Percentiles rank a stretch among this genome's conserved stretches.
phyloP scores from a whole-genome alignment of 2,888 invertebrate species.

The Cantharis lateralis region DNA sequence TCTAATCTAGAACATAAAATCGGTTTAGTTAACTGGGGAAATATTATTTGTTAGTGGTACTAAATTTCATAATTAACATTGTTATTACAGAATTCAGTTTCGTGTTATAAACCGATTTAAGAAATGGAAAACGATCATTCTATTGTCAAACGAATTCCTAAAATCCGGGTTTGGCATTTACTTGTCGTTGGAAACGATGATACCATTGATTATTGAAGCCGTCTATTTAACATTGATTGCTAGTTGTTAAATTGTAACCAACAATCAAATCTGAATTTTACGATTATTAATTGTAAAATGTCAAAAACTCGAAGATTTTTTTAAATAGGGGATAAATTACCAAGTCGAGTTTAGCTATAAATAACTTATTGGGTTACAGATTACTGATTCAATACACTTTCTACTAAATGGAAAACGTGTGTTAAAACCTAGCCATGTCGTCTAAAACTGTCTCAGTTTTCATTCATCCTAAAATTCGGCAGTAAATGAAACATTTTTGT shows the following conservation, averaged over 20 bases:
- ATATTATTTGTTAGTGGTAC: not conserved
- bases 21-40: not conserved
- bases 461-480: slow-evolving; percentile 17
- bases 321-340: slow-evolving; percentile 8
- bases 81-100: not conserved
- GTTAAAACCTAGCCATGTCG: slow-evolving; percentile 13
- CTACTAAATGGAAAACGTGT: slow-evolving; percentile 12
- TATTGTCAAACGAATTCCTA: slow-evolving; percentile 6
- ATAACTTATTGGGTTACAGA: slow-evolving; percentile 10
- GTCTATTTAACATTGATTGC: slow-evolving; percentile 35
- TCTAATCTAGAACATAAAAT: not conserved
- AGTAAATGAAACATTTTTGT: slow-evolving; percentile 26
- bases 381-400: slow-evolving; percentile 16
- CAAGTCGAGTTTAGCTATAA: not conserved
- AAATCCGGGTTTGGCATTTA: slow-evolving; percentile 41
- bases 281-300: not conserved
- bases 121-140: not conserved
- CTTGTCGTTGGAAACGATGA: slow-evolving; percentile 36
- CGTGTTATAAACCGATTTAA: not conserved
- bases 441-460: slow-evolving; percentile 6
- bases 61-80: not conserved
- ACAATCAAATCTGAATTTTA: not conserved
- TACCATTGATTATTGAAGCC: slow-evolving; percentile 40
- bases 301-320: not conserved
- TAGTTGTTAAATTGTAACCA: not conserved